A percentile compares a stretch with the other conserved stretches of the same genome.
Conservation (phyloP, 2,113 vertebrate genomes). For the Nematolebias whitei region DNA sequence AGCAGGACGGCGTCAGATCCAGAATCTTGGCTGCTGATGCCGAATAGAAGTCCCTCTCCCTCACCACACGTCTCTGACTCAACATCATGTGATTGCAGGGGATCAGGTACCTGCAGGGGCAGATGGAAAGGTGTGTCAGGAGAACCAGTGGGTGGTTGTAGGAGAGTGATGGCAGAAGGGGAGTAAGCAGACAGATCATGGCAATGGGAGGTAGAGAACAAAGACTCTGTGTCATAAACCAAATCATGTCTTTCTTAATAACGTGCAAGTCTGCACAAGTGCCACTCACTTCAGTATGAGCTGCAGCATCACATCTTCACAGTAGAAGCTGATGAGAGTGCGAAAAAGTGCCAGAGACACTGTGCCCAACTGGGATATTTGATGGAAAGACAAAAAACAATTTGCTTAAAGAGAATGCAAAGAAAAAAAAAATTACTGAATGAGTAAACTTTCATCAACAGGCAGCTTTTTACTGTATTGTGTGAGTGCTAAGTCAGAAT, state of each 20-base stretch:
- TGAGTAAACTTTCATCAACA: too few relatives aligned
- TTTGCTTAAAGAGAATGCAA: neutral
- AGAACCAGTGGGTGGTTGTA: constrained; percentile 7
- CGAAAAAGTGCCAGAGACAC: constrained; percentile 94
- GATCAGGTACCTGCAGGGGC: constrained; percentile 88
- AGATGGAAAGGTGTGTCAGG: constrained; percentile 34
- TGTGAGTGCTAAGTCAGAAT: too few relatives aligned
- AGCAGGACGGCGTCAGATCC: constrained; percentile 90
- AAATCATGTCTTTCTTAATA: constrained; percentile 21
- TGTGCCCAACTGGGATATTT: constrained; percentile 86
- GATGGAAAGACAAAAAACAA: constrained; percentile 4
- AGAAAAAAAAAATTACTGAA: neutral
- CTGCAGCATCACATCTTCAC: constrained; percentile 98
- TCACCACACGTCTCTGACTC: constrained; percentile 90
- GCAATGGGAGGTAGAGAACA: constrained; percentile 1
- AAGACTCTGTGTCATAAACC: constrained; percentile 21
- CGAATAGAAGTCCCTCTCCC: constrained; percentile 93
- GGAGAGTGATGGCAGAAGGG: neutral
- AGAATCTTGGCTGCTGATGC: constrained; percentile 91
- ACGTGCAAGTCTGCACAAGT: constrained; percentile 5
- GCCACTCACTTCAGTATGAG: constrained; percentile 88
- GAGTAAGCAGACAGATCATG: constrained; percentile 20
- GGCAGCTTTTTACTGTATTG: too few relatives aligned
- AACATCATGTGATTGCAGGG: constrained; percentile 98
- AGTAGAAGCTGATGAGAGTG: constrained; percentile 93